Conservation (phyloP, 2,113 vertebrate genomes). For the Holacanthus passer region DNA sequence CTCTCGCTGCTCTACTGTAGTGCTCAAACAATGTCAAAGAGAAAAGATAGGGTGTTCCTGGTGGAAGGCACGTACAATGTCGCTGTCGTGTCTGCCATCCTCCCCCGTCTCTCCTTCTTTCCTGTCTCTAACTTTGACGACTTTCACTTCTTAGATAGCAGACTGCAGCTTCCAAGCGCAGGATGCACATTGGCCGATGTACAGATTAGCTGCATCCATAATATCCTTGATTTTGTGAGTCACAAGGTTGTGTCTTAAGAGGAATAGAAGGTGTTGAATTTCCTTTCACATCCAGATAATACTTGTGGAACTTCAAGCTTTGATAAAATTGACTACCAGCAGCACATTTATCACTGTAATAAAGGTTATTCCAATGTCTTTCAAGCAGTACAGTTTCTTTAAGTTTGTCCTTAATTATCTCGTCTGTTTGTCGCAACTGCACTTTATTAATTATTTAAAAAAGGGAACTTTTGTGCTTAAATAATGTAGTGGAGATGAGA, state of each 20-base stretch:
- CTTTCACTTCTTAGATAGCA: not conserved
- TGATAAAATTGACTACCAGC: not conserved
- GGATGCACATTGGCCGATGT: not conserved
- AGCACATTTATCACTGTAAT: not conserved
- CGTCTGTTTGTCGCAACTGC: not conserved
- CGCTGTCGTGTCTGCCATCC: not conserved
- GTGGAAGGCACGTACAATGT: not conserved
- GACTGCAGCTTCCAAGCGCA: not conserved
- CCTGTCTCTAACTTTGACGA: not conserved
- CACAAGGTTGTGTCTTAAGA: conserved; percentile 5
- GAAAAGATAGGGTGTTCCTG: not conserved
- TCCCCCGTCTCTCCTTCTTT: not conserved
- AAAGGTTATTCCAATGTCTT: not conserved
- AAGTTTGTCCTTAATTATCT: not conserved
- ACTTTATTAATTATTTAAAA: too few relatives aligned
- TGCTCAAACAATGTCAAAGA: conserved; percentile 17
- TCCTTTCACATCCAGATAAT: not conserved
- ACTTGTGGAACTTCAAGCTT: conserved; percentile 8
- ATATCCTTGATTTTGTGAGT: not conserved
- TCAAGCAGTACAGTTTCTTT: not conserved
- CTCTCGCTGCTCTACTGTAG: not conserved
- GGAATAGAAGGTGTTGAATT: not conserved
- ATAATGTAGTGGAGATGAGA: conserved; percentile 8
- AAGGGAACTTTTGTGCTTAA: not conserved
- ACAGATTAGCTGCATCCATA: not conserved